Conservation (phyloP, 2,797 vertebrate genomes). For the Macropodus opercularis region DNA sequence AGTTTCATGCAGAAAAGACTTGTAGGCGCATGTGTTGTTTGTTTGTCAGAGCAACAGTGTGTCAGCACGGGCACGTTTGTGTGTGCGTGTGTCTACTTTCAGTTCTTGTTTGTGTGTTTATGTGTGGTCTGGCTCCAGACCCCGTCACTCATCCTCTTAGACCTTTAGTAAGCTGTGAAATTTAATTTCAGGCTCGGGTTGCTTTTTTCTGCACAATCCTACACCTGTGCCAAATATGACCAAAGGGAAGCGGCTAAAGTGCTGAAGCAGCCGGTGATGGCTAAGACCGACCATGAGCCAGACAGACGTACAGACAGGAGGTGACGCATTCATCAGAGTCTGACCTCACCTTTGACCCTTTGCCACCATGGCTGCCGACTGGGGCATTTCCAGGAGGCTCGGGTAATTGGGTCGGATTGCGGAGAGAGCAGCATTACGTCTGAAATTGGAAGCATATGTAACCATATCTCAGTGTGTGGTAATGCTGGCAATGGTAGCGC, state of each 20-base stretch:
- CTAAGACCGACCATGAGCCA: slow-evolving; percentile 3
- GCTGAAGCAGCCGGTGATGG: slow-evolving; percentile 21
- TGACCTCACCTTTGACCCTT: slow-evolving; percentile 69
- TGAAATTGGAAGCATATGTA: slow-evolving; percentile 81
- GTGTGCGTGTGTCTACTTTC: slow-evolving; percentile 20
- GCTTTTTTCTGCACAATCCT: slow-evolving; percentile 43
- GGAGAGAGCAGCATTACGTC: slow-evolving; percentile 64
- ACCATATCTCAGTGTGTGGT: slow-evolving; percentile 37
- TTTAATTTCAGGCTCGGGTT: slow-evolving; percentile 63
- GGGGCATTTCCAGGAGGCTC: slow-evolving; percentile 72
- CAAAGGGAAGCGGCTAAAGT: slow-evolving; percentile 14
- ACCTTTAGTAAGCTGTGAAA: slow-evolving; percentile 67
- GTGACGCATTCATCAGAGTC: slow-evolving; percentile 45
- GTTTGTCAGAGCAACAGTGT: slow-evolving; percentile 57
- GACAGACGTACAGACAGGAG: slow-evolving; percentile 33
- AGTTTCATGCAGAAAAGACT: slow-evolving; percentile 55
- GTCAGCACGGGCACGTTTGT: slow-evolving; percentile 11
- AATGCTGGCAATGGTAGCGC: slow-evolving; percentile 7
- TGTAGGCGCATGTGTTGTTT: slow-evolving; percentile 66
- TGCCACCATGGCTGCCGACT: slow-evolving; percentile 60
- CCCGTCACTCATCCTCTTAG: slow-evolving; percentile 47
- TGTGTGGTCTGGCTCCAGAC: slow-evolving; percentile 53
- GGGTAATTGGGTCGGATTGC: slow-evolving; percentile 81
- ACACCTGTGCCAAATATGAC: slow-evolving; percentile 60
- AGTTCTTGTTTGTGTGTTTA: slow-evolving; percentile 31